Evolutionary conservation across 2,113 vertebrate genomes (phyloP), one percentile per base, ranked within the genome.

Genomic region (Prochilodus magdalenae): DNA sequence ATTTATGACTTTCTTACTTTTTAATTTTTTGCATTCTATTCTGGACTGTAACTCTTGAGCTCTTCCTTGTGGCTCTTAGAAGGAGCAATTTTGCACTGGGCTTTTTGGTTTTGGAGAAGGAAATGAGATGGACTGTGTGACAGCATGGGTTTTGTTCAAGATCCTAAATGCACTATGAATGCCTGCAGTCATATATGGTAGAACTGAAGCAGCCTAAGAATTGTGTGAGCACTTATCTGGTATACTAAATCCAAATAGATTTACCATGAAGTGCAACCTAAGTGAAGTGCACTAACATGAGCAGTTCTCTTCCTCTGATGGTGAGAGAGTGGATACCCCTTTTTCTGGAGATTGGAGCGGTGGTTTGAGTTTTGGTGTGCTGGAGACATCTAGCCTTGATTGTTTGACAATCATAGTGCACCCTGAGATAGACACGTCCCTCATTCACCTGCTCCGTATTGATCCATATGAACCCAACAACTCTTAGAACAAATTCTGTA

Each of bases 1-100:
- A 89, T 91, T 92, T 92, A 89, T 85, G 88, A 30, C 40, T 36
- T 63, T 36, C 15, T 0, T 69, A 83, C 36, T 36, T 7, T 36
- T 44, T 11, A n/a, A n/a, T 59, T 81, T 87, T 89, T 89, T 36
- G 40, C 18, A 40, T 55, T 44, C 47, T 55, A 3, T 78, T 51
- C 30, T 65, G 20, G 66, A 66, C 51, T 47, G 49, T 33, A 73
- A 83, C 26, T 40, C 51, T 26, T 79, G 65, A 44, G 18, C 51
- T 49, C 71, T 40, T 49, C 16, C 55, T 88, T 78, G 83, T 78
- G 75, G 27, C 72, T 53, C 82, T 80, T 49, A 80, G 85, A 36
- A 60, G 51, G 5, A 72, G 13, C 51, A 51, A 24, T 76, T 83
- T 22, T 67, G 74, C 79, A 79, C 73, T 78, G 77, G 85, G 88